Base-by-base conservation (phyloP, 2,797 vertebrate species). In the Menidia menidia region DNA sequence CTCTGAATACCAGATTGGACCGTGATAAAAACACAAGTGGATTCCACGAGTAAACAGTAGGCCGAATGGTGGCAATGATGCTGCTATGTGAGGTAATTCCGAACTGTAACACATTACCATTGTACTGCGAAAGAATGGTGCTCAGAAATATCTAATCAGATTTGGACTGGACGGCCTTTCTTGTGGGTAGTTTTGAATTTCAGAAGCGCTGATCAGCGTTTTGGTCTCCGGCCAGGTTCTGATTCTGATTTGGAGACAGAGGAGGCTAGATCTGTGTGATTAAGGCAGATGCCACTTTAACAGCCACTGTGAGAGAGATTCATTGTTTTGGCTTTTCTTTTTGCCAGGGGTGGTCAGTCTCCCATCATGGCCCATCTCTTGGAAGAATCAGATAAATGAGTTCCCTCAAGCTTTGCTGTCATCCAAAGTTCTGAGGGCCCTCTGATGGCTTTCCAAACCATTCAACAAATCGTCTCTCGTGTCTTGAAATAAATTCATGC, bases 341-440 rank as follows among this genome's bases (percentile, higher is more conserved):
- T 43, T 54, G 16, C 71, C 64, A 60, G 67, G 33, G 41, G 43
- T 50, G 11, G 18, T 67, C 60, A 35, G 50, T 42, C 51, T 57
- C 25, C 51, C 63, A 61, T 13, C 33, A 14, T 50, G 65, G 63
- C 64, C 55, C n/a, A 19, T 19, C 13, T 53, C 52, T n/a, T 35
- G 7, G n/a, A 19, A 60, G 30, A 52, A 87, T 89, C 86, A 88
- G 89, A 88, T 89, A 88, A 84, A 79, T 2, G 10, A 39, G 35
- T 39, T 39, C 68, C 82, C 44, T 43, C 30, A 65, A 74, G 58
- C 61, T 57, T 44, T 79, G 68, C 71, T 60, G 71, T 71, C 67
- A 61, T 81, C 68, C 78, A 70, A 75, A 44, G 68, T 47, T 66
- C 56, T 51, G 64, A 74, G 77, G 65, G 68, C 32, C 43, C 54